Evolutionary conservation across 2,113 vertebrate genomes (phyloP).

Genomic region (Toxostoma redivivum): DNA sequence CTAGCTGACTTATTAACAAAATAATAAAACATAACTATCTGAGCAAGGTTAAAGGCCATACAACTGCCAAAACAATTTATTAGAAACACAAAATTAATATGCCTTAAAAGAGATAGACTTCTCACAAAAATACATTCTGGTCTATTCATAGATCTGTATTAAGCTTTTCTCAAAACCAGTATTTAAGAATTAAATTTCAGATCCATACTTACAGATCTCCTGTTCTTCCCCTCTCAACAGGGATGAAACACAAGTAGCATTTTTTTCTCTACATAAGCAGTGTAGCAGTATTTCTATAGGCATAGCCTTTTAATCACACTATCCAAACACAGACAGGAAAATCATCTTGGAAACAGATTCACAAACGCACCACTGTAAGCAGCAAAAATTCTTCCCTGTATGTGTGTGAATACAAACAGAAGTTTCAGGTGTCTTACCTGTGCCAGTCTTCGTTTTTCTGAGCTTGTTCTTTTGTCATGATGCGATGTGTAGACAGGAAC

Average conservation of each 20-base stretch:
- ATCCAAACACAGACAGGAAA: background rate
- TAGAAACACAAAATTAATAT: background rate
- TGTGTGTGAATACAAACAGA: background rate
- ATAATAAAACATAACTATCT: background rate
- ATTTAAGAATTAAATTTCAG: background rate
- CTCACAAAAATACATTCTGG: background rate
- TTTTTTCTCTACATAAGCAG: background rate
- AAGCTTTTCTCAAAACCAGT: background rate
- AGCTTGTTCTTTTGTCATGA: constrained; percentile 26
- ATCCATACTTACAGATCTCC: background rate
- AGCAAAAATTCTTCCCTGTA: background rate
- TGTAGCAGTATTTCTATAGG: background rate
- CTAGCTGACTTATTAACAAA: background rate
- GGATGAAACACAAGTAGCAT: background rate
- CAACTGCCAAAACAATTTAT: background rate
- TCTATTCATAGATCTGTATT: background rate
- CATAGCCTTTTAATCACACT: background rate
- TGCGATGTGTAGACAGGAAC: constrained; percentile 39
- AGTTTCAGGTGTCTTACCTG: constrained; percentile 61
- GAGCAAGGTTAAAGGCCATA: background rate
- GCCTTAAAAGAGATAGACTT: background rate
- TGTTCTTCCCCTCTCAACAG: background rate
- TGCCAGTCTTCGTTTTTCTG: constrained; percentile 59
- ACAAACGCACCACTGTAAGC: fast-evolving
- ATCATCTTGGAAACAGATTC: background rate